Conservation (phyloP, 2,888 invertebrate genomes). For the Cotesia congregata region DNA sequence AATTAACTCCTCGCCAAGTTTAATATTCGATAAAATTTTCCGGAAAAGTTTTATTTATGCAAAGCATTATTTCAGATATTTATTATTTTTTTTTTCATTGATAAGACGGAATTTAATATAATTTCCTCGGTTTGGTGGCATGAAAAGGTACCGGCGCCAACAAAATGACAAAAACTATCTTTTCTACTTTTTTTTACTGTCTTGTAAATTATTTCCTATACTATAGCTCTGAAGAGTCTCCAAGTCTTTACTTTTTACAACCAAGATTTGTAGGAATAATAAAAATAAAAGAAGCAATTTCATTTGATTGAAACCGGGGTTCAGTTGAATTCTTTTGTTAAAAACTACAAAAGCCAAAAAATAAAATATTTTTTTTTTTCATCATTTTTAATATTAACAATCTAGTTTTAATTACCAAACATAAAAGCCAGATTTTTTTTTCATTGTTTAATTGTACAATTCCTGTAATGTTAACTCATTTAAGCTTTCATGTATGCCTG, state of each 20-base stretch:
- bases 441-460: not conserved
- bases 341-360: not conserved
- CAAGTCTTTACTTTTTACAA: no score
- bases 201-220: no score
- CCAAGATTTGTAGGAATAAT: not conserved
- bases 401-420: not conserved
- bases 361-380: not conserved
- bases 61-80: no score
- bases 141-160: no score
- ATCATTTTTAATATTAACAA: not conserved
- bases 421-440: not conserved
- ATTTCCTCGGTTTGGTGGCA: no score
- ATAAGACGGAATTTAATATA: no score
- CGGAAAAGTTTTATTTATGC: not conserved
- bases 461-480: not conserved
- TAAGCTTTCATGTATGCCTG: not conserved
- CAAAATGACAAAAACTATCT: no score
- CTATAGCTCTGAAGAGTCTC: no score
- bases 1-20: not conserved
- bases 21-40: slow-evolving; percentile 9
- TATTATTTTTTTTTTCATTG: no score
- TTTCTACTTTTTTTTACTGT: no score
- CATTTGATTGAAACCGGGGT: not conserved
- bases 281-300: not conserved
- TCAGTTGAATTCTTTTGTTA: not conserved